Evolutionary conservation across 2,888 invertebrate genomes (phyloP).

Genomic region (Tholera decimalis): DNA sequence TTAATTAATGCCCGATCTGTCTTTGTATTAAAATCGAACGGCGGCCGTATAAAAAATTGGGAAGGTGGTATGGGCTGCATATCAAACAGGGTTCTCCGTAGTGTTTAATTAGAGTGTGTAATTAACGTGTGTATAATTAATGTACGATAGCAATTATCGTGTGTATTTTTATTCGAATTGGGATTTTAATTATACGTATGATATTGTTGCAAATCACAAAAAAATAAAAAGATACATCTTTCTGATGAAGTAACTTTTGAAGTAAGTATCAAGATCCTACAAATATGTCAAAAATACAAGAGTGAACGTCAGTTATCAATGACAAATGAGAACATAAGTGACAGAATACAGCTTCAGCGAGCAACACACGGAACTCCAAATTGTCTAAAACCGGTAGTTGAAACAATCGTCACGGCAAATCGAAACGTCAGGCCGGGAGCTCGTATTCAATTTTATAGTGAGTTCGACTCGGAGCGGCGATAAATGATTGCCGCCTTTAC

Average conservation of each 20-base stretch:
- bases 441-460: conserved; percentile 77
- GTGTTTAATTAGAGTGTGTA: conserved; percentile 58
- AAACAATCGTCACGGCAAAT: conserved; percentile 85
- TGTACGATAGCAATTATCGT: conserved; percentile 39
- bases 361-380: conserved; percentile 75
- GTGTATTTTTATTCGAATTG: conserved; percentile 38
- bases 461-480: conserved; percentile 69
- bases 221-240: conserved; percentile 6
- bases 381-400: conserved; percentile 85
- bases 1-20: conserved; percentile 91
- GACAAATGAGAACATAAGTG: conserved; percentile 63
- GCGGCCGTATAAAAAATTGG: conserved; percentile 68
- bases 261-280: conserved; percentile 7
- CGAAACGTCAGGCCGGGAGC: conserved; percentile 74
- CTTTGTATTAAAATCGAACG: conserved; percentile 89
- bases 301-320: conserved; percentile 37
- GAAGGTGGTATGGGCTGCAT: conserved; percentile 62
- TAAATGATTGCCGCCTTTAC: conserved; percentile 72
- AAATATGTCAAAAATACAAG: conserved; percentile 36
- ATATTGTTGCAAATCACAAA: conserved; percentile 17
- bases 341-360: conserved; percentile 61
- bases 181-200: conserved; percentile 36
- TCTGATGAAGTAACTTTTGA: conserved; percentile 2
- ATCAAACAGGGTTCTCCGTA: conserved; percentile 69
- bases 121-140: conserved; percentile 57